Evolutionary conservation across 2,113 vertebrate genomes (phyloP).

Genomic region (Thermophis baileyi): DNA sequence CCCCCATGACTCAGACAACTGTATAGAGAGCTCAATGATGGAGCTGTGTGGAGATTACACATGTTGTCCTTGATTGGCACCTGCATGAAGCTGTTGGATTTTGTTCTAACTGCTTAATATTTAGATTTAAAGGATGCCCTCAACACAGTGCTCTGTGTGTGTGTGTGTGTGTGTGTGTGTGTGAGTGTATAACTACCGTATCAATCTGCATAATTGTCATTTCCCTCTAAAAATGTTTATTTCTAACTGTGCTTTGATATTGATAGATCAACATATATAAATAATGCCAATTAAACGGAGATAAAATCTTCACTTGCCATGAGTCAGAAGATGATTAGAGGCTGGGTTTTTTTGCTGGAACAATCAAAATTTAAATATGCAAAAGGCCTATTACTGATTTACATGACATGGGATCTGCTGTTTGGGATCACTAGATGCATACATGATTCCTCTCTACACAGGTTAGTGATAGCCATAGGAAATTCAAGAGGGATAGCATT

Average conservation of each 20-base stretch:
- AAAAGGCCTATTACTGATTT: neutral
- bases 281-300: too few relatives aligned
- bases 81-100: neutral
- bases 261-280: too few relatives aligned
- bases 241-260: too few relatives aligned
- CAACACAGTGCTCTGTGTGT: neutral
- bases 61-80: neutral
- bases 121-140: neutral
- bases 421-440: neutral
- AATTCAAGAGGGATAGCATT: neutral
- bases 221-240: too few relatives aligned
- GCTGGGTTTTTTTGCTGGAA: too few relatives aligned
- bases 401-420: neutral
- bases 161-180: too few relatives aligned
- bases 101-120: neutral
- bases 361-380: neutral
- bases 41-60: neutral
- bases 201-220: too few relatives aligned
- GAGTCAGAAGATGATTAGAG: too few relatives aligned
- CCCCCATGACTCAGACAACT: neutral
- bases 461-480: neutral
- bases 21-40: neutral
- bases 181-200: too few relatives aligned
- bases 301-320: too few relatives aligned
- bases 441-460: neutral